Evolutionary conservation across 2,888 invertebrate species (phyloP), one percentile per base, ranked within the genome.

Genomic region (Amphipoea lucens): DNA sequence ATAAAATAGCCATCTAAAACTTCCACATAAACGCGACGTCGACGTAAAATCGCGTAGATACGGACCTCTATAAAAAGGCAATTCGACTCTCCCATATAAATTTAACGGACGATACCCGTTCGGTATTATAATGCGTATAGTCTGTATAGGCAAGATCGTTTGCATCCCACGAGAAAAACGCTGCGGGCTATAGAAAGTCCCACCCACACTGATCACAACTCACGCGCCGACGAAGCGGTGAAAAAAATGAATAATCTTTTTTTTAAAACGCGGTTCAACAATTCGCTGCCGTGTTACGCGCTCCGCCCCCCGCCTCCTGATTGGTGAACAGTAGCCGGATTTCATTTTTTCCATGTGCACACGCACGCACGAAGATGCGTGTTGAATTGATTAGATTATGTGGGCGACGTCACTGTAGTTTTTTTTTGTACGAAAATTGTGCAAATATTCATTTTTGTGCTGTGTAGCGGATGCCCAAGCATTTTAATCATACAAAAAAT

Each of bases 151-250:
- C 88, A 84, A 87, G 89, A 90, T 87, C 89, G 90, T 89, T 90
- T 89, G 88, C 93, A 90, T 93, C 96, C 95, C 95, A 96, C 95
- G 95, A 95, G 93, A 94, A 94, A 92, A 92, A 89, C 90, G 93
- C 96, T 94, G 92, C 93, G 89, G 94, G 96, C 94, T 90, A 92
- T 96, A 96, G 96, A 96, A 96, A 96, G 96, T 96, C 94, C 95
- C 96, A 94, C 97, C 96, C 96, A 96, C 96, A 94, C 94, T 83
- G 90, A 86, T 86, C 88, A 85, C 87, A 87, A 87, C 90, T 88
- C 91, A 92, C 89, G 90, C 91, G 91, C 92, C 90, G 90, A 80
- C 86, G 83, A 78, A 78, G 82, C 83, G 82, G 77, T 84, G 84
- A 90, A 90, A 91, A 90, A 90, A 90, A 82, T 92, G 90, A 89